These are phyloP conservation scores for Chloromyia formosa DNA, from an alignment of 2,888 invertebrate species.

Conservation along the genomic window DNA sequence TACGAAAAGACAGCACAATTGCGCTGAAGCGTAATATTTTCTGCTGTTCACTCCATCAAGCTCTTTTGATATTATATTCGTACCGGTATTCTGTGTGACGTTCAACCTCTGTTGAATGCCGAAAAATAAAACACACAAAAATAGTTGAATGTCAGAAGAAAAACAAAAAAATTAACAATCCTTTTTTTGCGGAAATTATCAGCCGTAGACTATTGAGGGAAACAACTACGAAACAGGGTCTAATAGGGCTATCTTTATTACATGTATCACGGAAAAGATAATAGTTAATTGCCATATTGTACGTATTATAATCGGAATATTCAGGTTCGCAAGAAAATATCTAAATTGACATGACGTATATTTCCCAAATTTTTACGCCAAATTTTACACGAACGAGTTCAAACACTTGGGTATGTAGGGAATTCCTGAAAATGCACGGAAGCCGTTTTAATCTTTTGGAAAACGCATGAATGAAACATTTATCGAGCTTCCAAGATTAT, in stretches of 20 bases:
- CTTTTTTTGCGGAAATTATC: neutral
- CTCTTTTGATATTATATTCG: too few species aligned
- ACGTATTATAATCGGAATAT: neutral
- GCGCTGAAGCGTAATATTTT: neutral
- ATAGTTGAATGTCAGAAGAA: neutral
- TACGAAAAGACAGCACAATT: conserved; percentile 3
- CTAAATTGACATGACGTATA: neutral
- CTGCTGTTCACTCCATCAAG: neutral
- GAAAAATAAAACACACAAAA: too few species aligned
- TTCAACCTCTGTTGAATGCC: neutral
- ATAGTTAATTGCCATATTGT: neutral
- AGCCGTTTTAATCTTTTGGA: neutral
- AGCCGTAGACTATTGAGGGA: conserved; percentile 13
- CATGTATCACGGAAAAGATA: neutral
- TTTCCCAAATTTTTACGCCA: neutral
- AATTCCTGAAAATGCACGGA: neutral
- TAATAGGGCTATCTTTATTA: conserved; percentile 7
- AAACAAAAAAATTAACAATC: neutral
- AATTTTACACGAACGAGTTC: neutral
- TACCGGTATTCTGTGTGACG: neutral
- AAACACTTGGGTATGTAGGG: neutral
- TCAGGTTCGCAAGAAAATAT: neutral
- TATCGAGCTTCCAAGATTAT: too few species aligned
- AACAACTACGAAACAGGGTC: neutral
- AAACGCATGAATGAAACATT: neutral